Base-by-base conservation (phyloP, 1,140 invertebrate genomes). In the Rhysida immarginata region DNA sequence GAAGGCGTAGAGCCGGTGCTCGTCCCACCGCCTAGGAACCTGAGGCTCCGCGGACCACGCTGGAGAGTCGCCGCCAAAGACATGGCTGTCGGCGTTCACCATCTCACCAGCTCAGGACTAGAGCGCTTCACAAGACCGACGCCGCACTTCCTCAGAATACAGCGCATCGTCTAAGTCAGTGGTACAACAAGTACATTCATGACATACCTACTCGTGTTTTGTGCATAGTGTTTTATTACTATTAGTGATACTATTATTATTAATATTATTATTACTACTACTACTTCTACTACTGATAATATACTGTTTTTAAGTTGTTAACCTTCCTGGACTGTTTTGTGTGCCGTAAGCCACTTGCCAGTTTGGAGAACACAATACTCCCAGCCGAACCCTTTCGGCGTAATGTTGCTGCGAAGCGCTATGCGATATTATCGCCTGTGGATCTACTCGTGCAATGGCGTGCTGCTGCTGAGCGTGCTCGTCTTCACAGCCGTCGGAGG, bases 391-490 rank as follows among this genome's bases (percentile, higher is more conserved):
- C 29, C 29, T 5, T 35, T 16, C n/a, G 14, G 21, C 49, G 65
- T 62, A 48, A 70, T 71, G 69, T 67, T 69, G 61, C 61, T 66
- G 48, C 59, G 62, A 53, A 66, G 64, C 63, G 68, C 68, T 54
- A 71, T 68, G 67, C 66, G 75, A 62, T 91, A 90, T 78, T 92
- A 92, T 75, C 82, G 86, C 69, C 79, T 90, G 65, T 90, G 87
- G 87, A 90, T 91, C 68, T 90, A 90, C 77, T 84, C 85, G 65
- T 89, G 85, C 80, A 90, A 91, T 75, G 80, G 83, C 68, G 85
- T 85, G 59, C 76, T 90, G 66, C 74, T 90, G 67, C 77, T 84
- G 58, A 83, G 83, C 66, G 84, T 85, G 64, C 69, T 89, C 48
- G 82, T 85, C 25, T 88, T 90, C 69, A 79, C 81, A 58, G 80